Conservation (phyloP, 2,888 invertebrate species). For the Caenorhabditis sinica region DNA sequence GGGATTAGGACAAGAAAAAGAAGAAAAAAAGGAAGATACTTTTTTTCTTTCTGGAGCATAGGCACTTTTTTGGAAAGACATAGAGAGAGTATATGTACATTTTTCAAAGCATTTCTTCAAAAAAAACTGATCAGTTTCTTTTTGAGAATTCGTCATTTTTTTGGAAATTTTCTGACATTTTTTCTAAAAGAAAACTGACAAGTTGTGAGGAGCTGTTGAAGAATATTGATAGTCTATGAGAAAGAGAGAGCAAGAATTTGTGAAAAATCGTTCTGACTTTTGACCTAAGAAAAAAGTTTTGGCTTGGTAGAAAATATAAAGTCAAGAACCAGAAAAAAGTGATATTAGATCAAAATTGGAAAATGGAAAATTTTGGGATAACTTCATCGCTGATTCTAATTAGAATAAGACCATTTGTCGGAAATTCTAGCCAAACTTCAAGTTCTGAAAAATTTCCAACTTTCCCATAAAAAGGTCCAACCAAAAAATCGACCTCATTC, state of each 20-base stretch:
- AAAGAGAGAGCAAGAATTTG: neutral
- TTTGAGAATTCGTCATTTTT: constrained; percentile 25
- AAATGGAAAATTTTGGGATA: too few relatives aligned
- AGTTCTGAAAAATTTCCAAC: too few relatives aligned
- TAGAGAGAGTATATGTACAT: neutral
- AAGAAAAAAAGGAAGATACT: neutral
- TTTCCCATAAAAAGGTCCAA: too few relatives aligned
- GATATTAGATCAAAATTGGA: too few relatives aligned
- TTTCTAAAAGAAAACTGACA: constrained; percentile 4
- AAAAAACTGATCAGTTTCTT: constrained; percentile 30
- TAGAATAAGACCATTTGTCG: too few relatives aligned
- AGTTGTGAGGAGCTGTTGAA: neutral
- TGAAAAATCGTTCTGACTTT: neutral
- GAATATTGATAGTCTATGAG: too few relatives aligned
- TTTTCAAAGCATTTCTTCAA: constrained; percentile 16
- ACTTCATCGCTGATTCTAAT: too few relatives aligned
- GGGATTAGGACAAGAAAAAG: constrained; percentile 46
- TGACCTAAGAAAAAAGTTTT: neutral
- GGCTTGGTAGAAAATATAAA: too few relatives aligned
- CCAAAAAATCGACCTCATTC: too few relatives aligned
- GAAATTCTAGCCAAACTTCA: too few relatives aligned
- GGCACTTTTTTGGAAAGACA: neutral
- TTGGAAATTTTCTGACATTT: constrained; percentile 22
- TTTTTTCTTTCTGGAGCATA: neutral
- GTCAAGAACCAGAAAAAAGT: too few relatives aligned